Base-by-base conservation (phyloP, 2,888 invertebrate genomes). In the Ophioninae sp. region DNA sequence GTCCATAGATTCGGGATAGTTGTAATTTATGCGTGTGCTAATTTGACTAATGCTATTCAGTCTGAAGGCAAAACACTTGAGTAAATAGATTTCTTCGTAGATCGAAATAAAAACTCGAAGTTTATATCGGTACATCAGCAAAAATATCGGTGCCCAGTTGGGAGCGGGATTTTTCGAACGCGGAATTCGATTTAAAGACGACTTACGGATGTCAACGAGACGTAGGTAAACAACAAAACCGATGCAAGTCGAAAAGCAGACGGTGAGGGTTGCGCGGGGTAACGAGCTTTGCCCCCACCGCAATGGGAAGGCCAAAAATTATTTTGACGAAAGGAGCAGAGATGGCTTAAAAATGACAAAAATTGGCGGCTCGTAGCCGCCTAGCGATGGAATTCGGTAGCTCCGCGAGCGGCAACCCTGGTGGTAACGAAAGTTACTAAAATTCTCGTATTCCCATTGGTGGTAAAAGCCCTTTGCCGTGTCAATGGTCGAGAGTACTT, bases 181-280 rank as follows among this genome's bases (percentile, higher is more conserved):
- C n/a, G 37, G 20, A 59, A 41, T 17, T 56, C 17, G 61, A 6
- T 56, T 23, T 7, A 58, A 58, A 61, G 75, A 41, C 20, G 65
- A 82, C 82, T 82, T 64, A 75, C 82, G 63, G 22, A 79, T 63
- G 44, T 74, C 73, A 75, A 68, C 22, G 80, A 63, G 30, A 68
- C 74, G 22, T 73, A 3, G 58, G 37, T 64, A 59, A 81, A 81
- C 76, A 76, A 76, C 58, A 71, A 64, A 71, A 20, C 37, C n/a
- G 59, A 59, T 1, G n/a, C 22, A 59, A 51, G 17, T 13, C 51
- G 44, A 51, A 51, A 51, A 51, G 51, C 17, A 51, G 51, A 6
- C 6, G 5, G 17, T 13, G 51, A 0, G 17, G 0, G 17, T 10
- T 51, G 51, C 51, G 51, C 51, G 17, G 13, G 51, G 51, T 51